Base-by-base conservation (phyloP, 2,797 vertebrate genomes). In the Paratrypauchen microcephalus region DNA sequence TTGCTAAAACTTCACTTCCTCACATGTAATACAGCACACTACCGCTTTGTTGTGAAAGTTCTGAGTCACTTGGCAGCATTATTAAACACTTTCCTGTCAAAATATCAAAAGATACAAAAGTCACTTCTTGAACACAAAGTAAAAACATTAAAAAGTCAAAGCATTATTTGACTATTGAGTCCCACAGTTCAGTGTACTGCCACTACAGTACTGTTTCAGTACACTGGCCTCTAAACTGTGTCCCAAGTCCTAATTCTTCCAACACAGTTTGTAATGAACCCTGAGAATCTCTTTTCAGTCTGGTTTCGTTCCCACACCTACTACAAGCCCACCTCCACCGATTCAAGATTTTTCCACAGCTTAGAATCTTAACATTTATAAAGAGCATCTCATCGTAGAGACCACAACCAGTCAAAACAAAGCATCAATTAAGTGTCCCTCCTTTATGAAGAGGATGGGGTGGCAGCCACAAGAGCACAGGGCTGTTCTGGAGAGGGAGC, bases 331-430 rank as follows among this genome's bases (percentile, higher is more conserved):
- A 86, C 73, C 86, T 82, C 75, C 80, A 79, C 80, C 75, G 69
- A 88, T 84, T 81, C 81, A 79, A 70, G 73, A 75, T 67, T 73
- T 79, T 23, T 86, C 78, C 84, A 85, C 72, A 80, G 79, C 77
- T 85, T 83, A 85, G 68, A 79, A 76, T 73, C 65, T 73, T 75
- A 70, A 68, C 72, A 73, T 71, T 77, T 71, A 67, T 30, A 60
- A 60, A 60, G 58, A 65, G 67, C 78, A 76, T 76, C 74, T 75
- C 71, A 45, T 71, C 72, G 69, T 60, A 73, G 67, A 88, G 77
- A 84, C 89, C 89, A 90, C 77, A 86, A 83, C 82, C 81, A 70
- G 74, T 78, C 67, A 89, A 87, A 86, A 90, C 89, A 91, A 88
- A 82, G 79, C 39, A 12, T 65, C 83, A 80, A 84, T 85, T 87